Percentiles rank a stretch among this genome's conserved stretches.
Evolutionary conservation across 2,888 invertebrate species (phyloP).

Genomic region (Eucriotettix oculatus): DNA sequence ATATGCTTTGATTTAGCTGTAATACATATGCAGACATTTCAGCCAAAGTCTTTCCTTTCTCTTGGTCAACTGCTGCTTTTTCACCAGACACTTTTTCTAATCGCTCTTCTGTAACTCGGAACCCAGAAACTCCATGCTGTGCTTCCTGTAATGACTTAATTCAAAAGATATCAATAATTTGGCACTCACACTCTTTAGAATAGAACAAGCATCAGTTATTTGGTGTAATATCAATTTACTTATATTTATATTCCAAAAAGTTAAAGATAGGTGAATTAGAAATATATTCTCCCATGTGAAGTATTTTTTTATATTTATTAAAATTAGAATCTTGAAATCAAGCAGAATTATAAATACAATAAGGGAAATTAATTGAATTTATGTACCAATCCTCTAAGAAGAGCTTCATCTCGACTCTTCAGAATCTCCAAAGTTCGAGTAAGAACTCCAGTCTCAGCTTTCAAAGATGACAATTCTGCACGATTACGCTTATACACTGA

Average conservation of each 20-base stretch:
- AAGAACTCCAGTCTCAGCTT: constrained; percentile 60
- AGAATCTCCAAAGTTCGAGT: constrained; percentile 61
- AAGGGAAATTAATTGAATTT: too few species aligned
- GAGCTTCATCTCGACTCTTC: constrained; percentile 28
- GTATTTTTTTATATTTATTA: too few species aligned
- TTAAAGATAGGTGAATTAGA: too few species aligned
- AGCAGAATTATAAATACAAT: too few species aligned
- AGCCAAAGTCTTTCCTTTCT: constrained; percentile 32
- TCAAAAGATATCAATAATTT: too few species aligned
- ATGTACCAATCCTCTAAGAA: constrained; percentile 35
- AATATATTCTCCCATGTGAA: too few species aligned
- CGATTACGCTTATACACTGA: constrained; percentile 66
- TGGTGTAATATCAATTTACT: too few species aligned
- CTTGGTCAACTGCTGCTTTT: constrained; percentile 31
- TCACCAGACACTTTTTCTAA: constrained; percentile 37
- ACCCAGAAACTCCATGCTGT: constrained; percentile 27
- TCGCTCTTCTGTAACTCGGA: constrained; percentile 33
- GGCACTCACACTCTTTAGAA: too few species aligned
- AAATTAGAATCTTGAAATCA: too few species aligned
- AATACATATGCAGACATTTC: constrained; percentile 34
- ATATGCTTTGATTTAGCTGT: constrained; percentile 34
- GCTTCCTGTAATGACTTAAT: constrained; percentile 18
- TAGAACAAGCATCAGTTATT: too few species aligned
- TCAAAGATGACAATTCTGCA: constrained; percentile 54
- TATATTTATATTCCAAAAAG: too few species aligned